Percentiles rank a stretch among this genome's conserved stretches.
Evolutionary conservation across 2,888 invertebrate genomes (phyloP).

Genomic region (Terebella lapidaria): DNA sequence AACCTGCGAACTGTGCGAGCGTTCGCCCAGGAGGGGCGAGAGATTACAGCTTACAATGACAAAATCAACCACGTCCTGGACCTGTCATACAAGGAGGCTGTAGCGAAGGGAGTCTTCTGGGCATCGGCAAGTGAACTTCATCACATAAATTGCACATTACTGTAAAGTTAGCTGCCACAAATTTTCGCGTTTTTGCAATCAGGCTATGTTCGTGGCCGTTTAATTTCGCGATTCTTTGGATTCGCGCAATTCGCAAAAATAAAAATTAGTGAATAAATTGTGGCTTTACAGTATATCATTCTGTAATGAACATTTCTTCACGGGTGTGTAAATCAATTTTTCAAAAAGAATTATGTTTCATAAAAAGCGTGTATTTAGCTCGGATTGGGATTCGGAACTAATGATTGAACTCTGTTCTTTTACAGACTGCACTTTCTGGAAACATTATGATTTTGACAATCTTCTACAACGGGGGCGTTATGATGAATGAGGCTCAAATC

Average conservation of each 20-base stretch:
- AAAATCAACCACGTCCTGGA: slow-evolving; percentile 69
- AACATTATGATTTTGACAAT: slow-evolving; percentile 85
- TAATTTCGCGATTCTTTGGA: too few species aligned
- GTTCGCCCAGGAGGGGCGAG: slow-evolving; percentile 79
- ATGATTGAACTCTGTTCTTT: slow-evolving; percentile 1
- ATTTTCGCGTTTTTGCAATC: too few species aligned
- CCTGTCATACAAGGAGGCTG: slow-evolving; percentile 79
- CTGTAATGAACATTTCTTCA: too few species aligned
- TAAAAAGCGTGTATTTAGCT: too few species aligned
- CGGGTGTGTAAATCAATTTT: too few species aligned
- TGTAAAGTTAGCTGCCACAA: not conserved
- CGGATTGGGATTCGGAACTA: too few species aligned
- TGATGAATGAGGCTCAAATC: slow-evolving; percentile 72
- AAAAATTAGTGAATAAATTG: too few species aligned
- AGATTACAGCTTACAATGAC: slow-evolving; percentile 65
- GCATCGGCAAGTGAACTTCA: slow-evolving; percentile 65
- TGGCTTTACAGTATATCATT: too few species aligned
- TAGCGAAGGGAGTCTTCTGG: slow-evolving; percentile 83
- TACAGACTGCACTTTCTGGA: slow-evolving; percentile 64
- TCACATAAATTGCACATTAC: not conserved
- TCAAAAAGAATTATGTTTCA: too few species aligned
- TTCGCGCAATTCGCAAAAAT: too few species aligned
- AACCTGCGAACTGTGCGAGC: slow-evolving; percentile 90
- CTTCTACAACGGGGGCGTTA: slow-evolving; percentile 83
- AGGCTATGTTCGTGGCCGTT: too few species aligned